phyloP scores from a whole-genome alignment of 2,113 vertebrate species.

The Eptesicus fuscus region DNA sequence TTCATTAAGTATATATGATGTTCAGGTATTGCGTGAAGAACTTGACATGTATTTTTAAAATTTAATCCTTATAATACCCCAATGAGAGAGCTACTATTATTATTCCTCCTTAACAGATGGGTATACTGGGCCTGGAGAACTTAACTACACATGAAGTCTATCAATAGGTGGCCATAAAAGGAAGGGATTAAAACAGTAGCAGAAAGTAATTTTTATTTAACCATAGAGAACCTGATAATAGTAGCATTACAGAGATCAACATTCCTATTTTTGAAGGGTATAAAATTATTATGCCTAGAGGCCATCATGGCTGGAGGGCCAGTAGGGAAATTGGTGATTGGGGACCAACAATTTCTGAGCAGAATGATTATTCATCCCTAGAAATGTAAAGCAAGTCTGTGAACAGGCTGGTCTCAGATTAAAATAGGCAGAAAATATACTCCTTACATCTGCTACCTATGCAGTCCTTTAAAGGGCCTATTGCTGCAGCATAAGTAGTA shows the following conservation, averaged over 20 bases:
- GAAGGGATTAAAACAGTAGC: not conserved
- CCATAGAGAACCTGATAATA: not conserved
- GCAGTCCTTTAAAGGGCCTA: not conserved
- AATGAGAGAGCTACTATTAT: not conserved
- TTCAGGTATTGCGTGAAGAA: not conserved
- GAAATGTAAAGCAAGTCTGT: not conserved
- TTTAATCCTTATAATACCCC: not conserved
- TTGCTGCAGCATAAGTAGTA: not conserved
- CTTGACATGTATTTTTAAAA: not conserved
- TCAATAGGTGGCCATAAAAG: not conserved
- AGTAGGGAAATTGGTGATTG: not conserved
- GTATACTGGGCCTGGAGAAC: not conserved
- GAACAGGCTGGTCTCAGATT: not conserved
- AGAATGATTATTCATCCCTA: not conserved
- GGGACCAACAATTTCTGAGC: not conserved
- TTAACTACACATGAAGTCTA: not conserved
- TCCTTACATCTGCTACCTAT: not conserved
- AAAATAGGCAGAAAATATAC: not conserved
- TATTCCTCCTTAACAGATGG: not conserved
- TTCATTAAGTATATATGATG: not conserved
- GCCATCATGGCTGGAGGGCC: not conserved
- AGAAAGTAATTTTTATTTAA: constrained; percentile 23
- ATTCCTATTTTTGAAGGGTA: not conserved
- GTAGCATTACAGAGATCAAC: not conserved
- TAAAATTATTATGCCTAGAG: not conserved